Evolutionary conservation across 2,888 invertebrate species (phyloP), one percentile per base, ranked within the genome.

Genomic region (Tetragonisca angustula): DNA sequence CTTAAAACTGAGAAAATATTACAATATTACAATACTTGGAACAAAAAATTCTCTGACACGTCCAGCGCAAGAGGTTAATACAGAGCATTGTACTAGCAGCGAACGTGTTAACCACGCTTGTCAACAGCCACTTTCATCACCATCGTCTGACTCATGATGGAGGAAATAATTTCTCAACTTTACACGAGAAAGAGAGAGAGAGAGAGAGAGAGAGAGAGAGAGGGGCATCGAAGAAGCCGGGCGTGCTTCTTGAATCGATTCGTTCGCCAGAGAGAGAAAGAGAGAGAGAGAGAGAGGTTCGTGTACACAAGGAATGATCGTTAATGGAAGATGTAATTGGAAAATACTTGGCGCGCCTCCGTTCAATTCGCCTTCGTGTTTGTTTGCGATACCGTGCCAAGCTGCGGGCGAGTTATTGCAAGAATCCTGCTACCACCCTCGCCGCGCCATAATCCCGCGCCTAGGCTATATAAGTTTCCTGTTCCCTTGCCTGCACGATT

Each of bases 251-350:
- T 72, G 67, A 75, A 84, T 84, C 85, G 77, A 85, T 81, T 50
- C 19, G 64, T 72, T 43, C 69, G 24, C 43, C 15, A 32, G 27
- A 61, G 72, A 84, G 9, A 43, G 36, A 36, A 9, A 9, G 36
- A 36, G 36, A 36, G 36, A 36, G 36, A 36, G 36, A 36, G 36
- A 80, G 85, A 81, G 79, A 19, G 62, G 50, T 36, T 32, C 82
- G 79, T 73, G 83, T 83, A 81, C 87, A 62, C 84, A 84, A 73
- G 87, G 84, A 80, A 75, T 83, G 90, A 91, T 92, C 92, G 91
- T 93, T 93, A 91, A 92, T 91, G 92, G 92, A 93, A 93, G 92
- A 92, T 91, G 93, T 93, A 93, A 93, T 93, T 93, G 93, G 91
- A 93, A 93, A 93, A 93, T 93, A 92, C 93, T 94, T 93, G 92